Evolutionary conservation across 1,140 invertebrate species (phyloP), one percentile per base, ranked within the genome.

Genomic region (Lanistes nyassanus): DNA sequence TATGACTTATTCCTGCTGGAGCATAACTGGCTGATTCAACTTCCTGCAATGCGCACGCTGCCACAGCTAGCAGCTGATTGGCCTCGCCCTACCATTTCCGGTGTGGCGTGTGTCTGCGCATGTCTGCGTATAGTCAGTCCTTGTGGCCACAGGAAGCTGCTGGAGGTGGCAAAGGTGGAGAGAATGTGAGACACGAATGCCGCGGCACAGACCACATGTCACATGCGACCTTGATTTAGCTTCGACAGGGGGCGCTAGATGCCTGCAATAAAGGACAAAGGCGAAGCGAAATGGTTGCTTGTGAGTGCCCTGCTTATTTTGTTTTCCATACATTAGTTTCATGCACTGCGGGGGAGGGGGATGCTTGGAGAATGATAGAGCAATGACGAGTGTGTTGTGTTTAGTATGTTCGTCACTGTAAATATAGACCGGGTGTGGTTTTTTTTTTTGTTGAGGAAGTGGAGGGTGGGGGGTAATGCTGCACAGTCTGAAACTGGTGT

Each of bases 31-130:
- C 42, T 47, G 42, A 47, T 47, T 60, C 70, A 42, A 60, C 36
- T 13, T 72, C 55, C 70, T 72, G 56, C 26, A 29, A 31, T 72
- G 29, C 70, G 65, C 36, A 37, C 65, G 65, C 36, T 37, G 19
- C 42, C 4, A 36, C 21, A 13, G 36, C 70, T 60, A 5, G 7
- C 31, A 42, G 56, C 70, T 62, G 55, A 72, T 72, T 72, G 70
- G 70, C 16, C 29, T 60, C 70, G 56, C 70, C 34, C 42, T 53
- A 72, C 70, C 70, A 62, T 72, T 72, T 72, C 70, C 70, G 70
- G 70, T 72, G 42, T 37, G 70, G 37, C 70, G 56, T 56, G 70
- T 72, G 70, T 56, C 70, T 58, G 70, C 55, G 70, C 70, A 72
- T 72, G 70, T n/a, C 70, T 23, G n/a, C 34, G 70, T 55, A 72